Evolutionary conservation across 2,888 invertebrate species (phyloP), one percentile per base, ranked within the genome.

Genomic region (Ennomos quercinarius): DNA sequence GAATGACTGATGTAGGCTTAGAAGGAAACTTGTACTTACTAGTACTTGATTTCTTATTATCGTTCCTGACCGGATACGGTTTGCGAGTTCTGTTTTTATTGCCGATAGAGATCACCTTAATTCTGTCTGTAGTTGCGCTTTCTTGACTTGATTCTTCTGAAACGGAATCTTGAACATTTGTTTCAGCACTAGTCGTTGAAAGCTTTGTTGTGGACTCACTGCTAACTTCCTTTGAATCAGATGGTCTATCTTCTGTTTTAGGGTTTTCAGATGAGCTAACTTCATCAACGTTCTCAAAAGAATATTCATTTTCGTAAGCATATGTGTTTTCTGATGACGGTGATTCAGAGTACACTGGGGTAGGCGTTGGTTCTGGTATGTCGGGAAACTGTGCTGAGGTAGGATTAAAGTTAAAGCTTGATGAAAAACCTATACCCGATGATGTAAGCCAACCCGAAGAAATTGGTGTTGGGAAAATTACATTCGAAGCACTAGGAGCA

Each of bases 381-480:
- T 81, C 77, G 43, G 89, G 83, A 67, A 83, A 86, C 53, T 84
- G 78, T 56, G 89, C 77, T 41, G 89, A 80, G 11, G 89, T 84
- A 2, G 89, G 86, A 46, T 73, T 81, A 66, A 91, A 90, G 63
- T 87, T 86, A 57, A 89, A 86, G 58, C 84, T 85, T 27, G 91
- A 89, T 37, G 91, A 84, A 64, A 91, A 91, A 45, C 86, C 91
- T 51, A 90, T 71, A 27, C 85, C 85, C 34, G 91, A 87, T 55
- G 92, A 91, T 8, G 91, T 92, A 40, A 91, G 63, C 92, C 92
- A 92, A 42, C 91, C 87, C 37, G 92, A 86, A 40, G 91, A 91
- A 36, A 84, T 78, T 1, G 87, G 82, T 10, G 90, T 87, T 35
- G 92, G 91, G 81, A 92, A 92, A 40, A 92, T 80, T 46, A 92